phyloP scores from a whole-genome alignment of 2,888 invertebrate genomes.

The Tachystola acroxantha region DNA sequence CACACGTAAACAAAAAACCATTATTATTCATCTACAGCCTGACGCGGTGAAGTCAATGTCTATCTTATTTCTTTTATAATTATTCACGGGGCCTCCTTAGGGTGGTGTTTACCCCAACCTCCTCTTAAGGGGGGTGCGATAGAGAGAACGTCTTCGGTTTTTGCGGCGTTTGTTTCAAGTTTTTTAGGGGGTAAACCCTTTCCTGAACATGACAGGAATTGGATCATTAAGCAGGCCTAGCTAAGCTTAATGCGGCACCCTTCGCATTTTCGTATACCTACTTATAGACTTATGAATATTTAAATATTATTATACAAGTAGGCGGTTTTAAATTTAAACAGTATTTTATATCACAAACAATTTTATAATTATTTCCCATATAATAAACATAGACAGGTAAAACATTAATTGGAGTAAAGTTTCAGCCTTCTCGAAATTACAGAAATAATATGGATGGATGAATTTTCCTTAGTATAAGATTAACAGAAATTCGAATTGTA shows the following conservation, averaged over 20 bases:
- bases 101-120: constrained; percentile 26
- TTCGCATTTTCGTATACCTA: constrained; percentile 27
- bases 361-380: background rate
- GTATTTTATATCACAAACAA: constrained; percentile 1
- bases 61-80: constrained; percentile 79
- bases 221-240: constrained; percentile 76
- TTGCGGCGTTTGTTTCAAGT: constrained; percentile 78
- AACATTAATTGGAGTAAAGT: background rate
- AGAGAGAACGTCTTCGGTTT: constrained; percentile 75
- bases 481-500: too few species aligned
- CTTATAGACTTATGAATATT: constrained; percentile 23
- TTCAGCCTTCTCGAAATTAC: background rate
- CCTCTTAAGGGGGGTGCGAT: constrained; percentile 42
- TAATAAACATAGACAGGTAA: background rate
- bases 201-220: constrained; percentile 78
- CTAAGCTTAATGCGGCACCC: constrained; percentile 64
- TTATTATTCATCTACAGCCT: constrained; percentile 73
- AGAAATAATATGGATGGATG: too few species aligned
- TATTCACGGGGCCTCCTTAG: constrained; percentile 65
- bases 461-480: too few species aligned
- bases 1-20: constrained; percentile 72
- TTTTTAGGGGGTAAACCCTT: constrained; percentile 77
- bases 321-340: background rate
- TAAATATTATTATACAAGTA: constrained; percentile 5
- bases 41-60: constrained; percentile 74